Evolutionary conservation across 2,797 vertebrate genomes (phyloP), one percentile per base, ranked within the genome.

Genomic region (Parambassis ranga): DNA sequence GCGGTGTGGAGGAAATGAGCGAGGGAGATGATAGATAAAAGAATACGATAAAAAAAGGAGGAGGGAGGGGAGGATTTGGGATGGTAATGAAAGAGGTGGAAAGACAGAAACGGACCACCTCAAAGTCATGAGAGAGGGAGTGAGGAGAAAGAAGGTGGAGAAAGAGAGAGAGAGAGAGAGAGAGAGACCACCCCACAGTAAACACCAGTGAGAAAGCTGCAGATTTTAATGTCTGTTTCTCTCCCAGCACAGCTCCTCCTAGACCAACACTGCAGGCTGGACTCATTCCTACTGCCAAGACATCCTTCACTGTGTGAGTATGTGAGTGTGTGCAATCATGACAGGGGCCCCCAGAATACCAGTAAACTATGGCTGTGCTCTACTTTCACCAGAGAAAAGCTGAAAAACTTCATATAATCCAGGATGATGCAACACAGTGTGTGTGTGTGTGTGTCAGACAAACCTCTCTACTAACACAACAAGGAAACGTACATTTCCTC

Each of bases 161-260:
- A 78, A 31, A 75, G 65, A 71, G 60, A 72, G 24, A 61, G 67
- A 75, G 41, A 75, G 65, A 71, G 60, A 72, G 24, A 61, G 67
- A 75, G 41, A 46, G 62, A 80, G 83, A 83, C 79, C 83, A 84
- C 83, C 79, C 72, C 30, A 75, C 65, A 71, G 68, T 77, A 46
- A 82, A 75, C 41, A 81, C 67, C 65, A 78, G 60, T 22, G 70
- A 49, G 61, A 80, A 81, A 38, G 38, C 71, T 47, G 63, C 57
- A 74, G 60, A 74, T 57, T 73, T 82, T 61, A 64, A 53, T 16
- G 14, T 75, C 69, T 71, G 60, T 60, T 70, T 76, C 66, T 82
- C 68, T 79, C 65, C 38, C 49, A 82, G 73, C 58, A 67, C 44
- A 61, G 65, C 65, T 86, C 79, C 73, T 73, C 26, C 75, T 31